These are phyloP conservation scores for Manis pentadactyla DNA, from an alignment of 2,797 vertebrate species.

Conservation along the genomic window DNA sequence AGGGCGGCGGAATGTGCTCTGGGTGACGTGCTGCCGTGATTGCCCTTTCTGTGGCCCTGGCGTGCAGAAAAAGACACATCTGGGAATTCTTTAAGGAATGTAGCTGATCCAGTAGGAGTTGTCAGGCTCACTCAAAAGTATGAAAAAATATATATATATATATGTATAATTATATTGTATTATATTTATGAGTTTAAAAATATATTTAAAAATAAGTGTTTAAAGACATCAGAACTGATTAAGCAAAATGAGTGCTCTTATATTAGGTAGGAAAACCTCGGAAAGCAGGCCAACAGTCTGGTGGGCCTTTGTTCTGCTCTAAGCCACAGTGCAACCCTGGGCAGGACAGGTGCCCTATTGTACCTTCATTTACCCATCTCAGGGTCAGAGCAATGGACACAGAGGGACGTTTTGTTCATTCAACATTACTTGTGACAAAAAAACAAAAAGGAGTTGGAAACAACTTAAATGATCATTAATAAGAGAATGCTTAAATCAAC, in stretches of 20 bases:
- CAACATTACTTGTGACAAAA: not conserved
- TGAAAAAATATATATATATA: not conserved
- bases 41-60: not conserved
- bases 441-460: not conserved
- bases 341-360: not conserved
- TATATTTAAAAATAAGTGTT: not conserved
- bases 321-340: not conserved
- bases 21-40: not conserved
- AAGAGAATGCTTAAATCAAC: not conserved
- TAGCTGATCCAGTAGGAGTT: slow-evolving; percentile 12
- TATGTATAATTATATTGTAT: not conserved
- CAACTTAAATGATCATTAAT: not conserved
- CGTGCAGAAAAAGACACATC: slow-evolving; percentile 6
- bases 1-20: not conserved
- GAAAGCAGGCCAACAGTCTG: not conserved
- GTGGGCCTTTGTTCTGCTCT: not conserved
- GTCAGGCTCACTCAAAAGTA: not conserved
- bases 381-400: not conserved
- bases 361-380: not conserved
- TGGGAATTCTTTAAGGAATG: slow-evolving; percentile 48
- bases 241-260: not conserved
- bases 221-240: not conserved
- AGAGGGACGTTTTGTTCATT: not conserved
- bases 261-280: not conserved
- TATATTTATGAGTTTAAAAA: not conserved